Conservation (phyloP, 1,140 invertebrate species). For the Lucilia sericata region DNA sequence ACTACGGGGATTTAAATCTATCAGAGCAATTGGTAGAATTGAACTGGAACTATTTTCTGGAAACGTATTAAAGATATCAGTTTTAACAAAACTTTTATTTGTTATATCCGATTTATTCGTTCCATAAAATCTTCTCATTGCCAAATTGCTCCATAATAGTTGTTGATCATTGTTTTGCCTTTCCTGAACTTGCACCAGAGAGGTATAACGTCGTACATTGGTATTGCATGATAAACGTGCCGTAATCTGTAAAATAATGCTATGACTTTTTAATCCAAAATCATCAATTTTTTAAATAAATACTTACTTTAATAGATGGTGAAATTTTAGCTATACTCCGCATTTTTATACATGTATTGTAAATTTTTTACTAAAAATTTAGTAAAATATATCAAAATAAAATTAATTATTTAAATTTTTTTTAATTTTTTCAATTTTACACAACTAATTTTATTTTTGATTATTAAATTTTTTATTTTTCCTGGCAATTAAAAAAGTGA, state of each 20-base stretch:
- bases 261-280: too few relatives aligned
- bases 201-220: not conserved
- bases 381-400: constrained; percentile 40
- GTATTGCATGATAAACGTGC: not conserved
- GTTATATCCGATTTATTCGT: not conserved
- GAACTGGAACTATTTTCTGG: not conserved
- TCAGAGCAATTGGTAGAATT: constrained; percentile 42
- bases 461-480: too few relatives aligned
- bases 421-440: constrained; percentile 43
- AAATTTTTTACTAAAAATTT: constrained; percentile 45
- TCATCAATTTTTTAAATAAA: not conserved
- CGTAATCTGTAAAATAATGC: not conserved
- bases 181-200: not conserved
- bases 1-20: constrained; percentile 26
- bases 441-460: constrained; percentile 30
- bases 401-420: constrained; percentile 26
- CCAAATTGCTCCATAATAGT: not conserved
- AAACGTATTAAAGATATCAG: not conserved
- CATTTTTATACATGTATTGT: constrained; percentile 48
- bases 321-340: constrained; percentile 52
- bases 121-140: not conserved
- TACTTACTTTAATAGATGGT: constrained; percentile 45
- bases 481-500: too few relatives aligned
- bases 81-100: not conserved
- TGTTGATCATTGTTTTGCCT: not conserved